Percentiles rank a stretch among this genome's conserved stretches.
Conservation (phyloP, 1,140 invertebrate species). For the Metaphire vulgaris region DNA sequence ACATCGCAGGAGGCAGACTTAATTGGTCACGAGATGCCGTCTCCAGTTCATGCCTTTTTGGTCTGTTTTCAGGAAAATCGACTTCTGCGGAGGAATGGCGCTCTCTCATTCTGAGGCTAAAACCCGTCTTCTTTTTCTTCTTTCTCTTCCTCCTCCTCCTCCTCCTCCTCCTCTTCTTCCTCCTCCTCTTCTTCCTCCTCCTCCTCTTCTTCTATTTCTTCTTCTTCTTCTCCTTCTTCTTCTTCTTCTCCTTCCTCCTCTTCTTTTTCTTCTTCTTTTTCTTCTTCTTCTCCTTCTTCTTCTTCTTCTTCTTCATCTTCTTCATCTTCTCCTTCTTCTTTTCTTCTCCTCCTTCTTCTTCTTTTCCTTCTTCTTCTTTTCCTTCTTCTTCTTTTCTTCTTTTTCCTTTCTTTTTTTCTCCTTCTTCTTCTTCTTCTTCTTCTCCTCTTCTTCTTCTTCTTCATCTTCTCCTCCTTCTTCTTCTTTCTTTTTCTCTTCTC, state of each 20-base stretch:
- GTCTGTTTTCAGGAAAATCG: no score
- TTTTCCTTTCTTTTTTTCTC: background rate
- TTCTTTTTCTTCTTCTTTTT: background rate
- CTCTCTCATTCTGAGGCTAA: no score
- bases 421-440: background rate
- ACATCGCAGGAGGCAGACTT: no score
- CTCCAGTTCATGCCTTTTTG: no score
- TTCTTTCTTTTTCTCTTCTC: background rate
- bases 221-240: background rate
- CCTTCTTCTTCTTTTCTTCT: background rate
- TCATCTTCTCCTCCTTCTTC: background rate
- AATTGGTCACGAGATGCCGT: no score
- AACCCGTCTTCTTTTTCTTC: background rate
- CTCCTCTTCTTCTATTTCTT: background rate
- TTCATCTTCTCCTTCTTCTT: background rate
- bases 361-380: background rate
- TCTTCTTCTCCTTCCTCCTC: background rate
- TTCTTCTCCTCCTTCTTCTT: background rate
- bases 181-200: background rate
- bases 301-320: background rate
- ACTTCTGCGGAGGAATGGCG: no score
- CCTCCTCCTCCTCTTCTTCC: background rate
- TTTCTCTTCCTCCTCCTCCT: background rate
- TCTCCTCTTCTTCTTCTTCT: background rate
- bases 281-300: background rate